Base-by-base conservation (phyloP, 2,113 vertebrate species). In the Notarius lentiginosus region DNA sequence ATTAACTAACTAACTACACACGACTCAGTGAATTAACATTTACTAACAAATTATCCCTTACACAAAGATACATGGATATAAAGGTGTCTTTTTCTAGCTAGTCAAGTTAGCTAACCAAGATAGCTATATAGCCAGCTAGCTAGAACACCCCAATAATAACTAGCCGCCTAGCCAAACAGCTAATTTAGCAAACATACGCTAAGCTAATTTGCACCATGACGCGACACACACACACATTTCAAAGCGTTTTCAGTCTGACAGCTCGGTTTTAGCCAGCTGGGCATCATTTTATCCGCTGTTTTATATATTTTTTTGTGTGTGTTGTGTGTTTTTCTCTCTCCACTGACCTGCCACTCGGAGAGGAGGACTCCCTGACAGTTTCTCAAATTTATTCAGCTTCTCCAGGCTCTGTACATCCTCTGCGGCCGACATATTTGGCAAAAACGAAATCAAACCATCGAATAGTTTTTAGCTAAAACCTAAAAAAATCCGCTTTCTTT, bases 291-390 rank as follows among this genome's bases (percentile, higher is more conserved):
- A 79, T 56, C 14, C 3, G 61, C 63, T 11, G 24, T 17, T 51
- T 7, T 61, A 5, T 41, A 1, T 17, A 1, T 27, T 27, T 58
- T 8, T n/a, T 11, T 79, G 8, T 18, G 51, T 70, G 22, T 82
- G 1, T 22, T 55, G 53, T 58, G 9, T 70, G 30, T 1, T 41
- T 58, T 80, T 34, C 2, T 56, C 5, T 61, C 30, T 88, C 61
- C 89, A 96, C 97, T 96, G 93, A 99, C 97, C 97, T 95, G 96
- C 94, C 89, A 92, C 92, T 87, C 91, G 88, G 86, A 94, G 91
- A 84, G 95, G 94, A 91, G 96, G 96, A 92, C 96, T 96, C 91
- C 95, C 95, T 89, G 95, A 94, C 92, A 99, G 94, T 88, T 93
- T 96, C 92, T 97, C 95, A 92, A 99, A 99, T 90, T 61, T 92